phyloP scores from a whole-genome alignment of 2,797 vertebrate species.

The Squalus acanthias region DNA sequence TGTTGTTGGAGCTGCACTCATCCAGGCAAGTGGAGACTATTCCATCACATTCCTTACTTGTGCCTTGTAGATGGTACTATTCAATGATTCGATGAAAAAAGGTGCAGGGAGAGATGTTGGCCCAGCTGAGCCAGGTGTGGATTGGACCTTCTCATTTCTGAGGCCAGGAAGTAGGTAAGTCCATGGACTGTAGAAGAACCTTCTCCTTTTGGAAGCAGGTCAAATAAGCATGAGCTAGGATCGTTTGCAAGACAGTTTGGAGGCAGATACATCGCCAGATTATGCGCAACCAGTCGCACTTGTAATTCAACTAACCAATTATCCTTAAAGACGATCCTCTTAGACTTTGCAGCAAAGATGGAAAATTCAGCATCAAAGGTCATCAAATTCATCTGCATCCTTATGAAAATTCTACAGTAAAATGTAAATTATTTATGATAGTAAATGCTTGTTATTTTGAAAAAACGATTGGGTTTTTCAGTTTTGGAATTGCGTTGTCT shows the following conservation, averaged over 20 bases:
- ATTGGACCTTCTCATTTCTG: no score
- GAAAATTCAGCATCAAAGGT: not conserved
- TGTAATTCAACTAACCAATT: not conserved
- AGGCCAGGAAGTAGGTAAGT: no score
- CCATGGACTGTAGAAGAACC: no score
- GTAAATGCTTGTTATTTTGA: not conserved
- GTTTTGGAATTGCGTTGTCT: not conserved
- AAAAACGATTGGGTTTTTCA: not conserved
- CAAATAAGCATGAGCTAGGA: not conserved
- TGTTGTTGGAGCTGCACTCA: no score
- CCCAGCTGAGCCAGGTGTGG: no score
- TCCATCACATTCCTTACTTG: no score
- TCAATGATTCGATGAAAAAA: no score
- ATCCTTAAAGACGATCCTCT: not conserved
- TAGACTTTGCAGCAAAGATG: not conserved
- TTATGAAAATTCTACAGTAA: not conserved
- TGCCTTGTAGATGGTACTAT: no score
- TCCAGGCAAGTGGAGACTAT: no score
- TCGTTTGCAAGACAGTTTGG: not conserved
- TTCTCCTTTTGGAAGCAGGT: not conserved
- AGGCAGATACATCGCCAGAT: not conserved
- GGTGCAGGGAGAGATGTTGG: no score
- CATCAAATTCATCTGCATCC: not conserved
- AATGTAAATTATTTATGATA: not conserved
- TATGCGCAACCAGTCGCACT: not conserved